These are phyloP conservation scores for Cylas formicarius DNA, from an alignment of 1,140 invertebrate genomes.

Conservation along the genomic window DNA sequence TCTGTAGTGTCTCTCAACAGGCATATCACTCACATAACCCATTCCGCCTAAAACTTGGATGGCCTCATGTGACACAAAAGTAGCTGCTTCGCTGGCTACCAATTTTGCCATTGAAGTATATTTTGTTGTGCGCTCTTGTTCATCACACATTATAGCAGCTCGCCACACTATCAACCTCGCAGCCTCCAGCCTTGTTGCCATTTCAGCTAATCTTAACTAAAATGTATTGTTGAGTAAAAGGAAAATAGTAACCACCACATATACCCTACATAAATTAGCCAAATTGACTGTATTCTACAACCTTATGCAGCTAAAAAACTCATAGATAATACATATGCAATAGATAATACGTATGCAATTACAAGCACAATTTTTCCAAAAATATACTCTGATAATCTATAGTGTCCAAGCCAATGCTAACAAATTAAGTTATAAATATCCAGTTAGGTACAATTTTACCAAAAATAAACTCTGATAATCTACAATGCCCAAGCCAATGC, in stretches of 20 bases:
- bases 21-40: constrained; percentile 81
- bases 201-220: constrained; percentile 66
- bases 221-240: constrained; percentile 14
- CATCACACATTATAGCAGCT: constrained; percentile 69
- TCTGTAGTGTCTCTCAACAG: constrained; percentile 82
- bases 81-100: constrained; percentile 75
- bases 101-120: constrained; percentile 90
- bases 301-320: too few species aligned
- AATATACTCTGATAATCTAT: too few species aligned
- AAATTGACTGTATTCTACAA: too few species aligned
- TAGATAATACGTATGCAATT: too few species aligned
- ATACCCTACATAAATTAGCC: not conserved
- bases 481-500: too few species aligned
- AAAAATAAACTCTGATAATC: too few species aligned
- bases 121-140: constrained; percentile 48
- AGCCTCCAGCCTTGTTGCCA: constrained; percentile 70
- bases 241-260: not conserved
- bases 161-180: constrained; percentile 75
- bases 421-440: too few species aligned
- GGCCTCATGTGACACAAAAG: constrained; percentile 74
- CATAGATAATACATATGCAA: too few species aligned
- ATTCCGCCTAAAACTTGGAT: constrained; percentile 81
- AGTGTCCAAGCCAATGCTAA: too few species aligned
- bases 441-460: too few species aligned
- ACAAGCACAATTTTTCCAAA: too few species aligned